Percentiles rank a stretch among this genome's conserved stretches.
Conservation (phyloP, 2,888 invertebrate species). For the Drosophila pullipes region DNA sequence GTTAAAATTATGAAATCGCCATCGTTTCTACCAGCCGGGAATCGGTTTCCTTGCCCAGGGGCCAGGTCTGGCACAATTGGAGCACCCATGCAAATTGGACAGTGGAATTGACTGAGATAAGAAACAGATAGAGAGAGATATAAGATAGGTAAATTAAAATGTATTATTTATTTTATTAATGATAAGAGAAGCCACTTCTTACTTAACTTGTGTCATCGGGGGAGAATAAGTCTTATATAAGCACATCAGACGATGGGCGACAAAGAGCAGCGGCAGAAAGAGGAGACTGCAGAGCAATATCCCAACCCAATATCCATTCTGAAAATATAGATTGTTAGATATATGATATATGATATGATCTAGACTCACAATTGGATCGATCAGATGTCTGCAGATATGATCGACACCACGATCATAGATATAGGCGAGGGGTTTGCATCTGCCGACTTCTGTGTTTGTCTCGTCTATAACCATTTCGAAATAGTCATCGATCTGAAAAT, state of each 20-base stretch:
- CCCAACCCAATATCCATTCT: constrained; percentile 97
- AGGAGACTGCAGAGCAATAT: constrained; percentile 92
- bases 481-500: constrained; percentile 4
- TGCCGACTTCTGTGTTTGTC: constrained; percentile 28
- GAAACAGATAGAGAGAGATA: neutral
- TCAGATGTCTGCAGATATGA: constrained; percentile 33
- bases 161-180: neutral
- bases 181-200: neutral
- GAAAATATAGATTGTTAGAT: constrained; percentile 35
- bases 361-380: constrained; percentile 55
- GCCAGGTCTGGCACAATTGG: constrained; percentile 4
- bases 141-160: neutral
- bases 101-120: neutral
- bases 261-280: constrained; percentile 92
- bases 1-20: neutral
- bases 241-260: constrained; percentile 91
- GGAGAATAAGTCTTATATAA: constrained; percentile 94
- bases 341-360: too few species aligned
- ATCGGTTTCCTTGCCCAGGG: constrained; percentile 6
- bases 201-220: constrained; percentile 87
- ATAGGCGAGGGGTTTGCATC: constrained; percentile 39
- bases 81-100: constrained; percentile 39
- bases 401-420: constrained; percentile 36
- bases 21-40: neutral
- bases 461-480: constrained; percentile 23